Evolutionary conservation across 2,888 invertebrate genomes (phyloP).

Genomic region (Argynnis bischoffii): DNA sequence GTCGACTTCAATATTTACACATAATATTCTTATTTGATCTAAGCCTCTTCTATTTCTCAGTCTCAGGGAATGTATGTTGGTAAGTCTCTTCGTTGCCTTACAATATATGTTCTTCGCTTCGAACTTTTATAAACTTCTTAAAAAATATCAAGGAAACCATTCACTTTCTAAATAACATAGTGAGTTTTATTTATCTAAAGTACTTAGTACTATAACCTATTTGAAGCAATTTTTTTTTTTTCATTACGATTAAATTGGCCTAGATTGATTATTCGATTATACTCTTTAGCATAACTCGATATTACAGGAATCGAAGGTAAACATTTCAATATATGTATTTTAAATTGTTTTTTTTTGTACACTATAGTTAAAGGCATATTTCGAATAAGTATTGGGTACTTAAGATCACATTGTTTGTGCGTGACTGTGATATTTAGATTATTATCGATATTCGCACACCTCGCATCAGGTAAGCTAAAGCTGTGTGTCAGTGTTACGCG

Average conservation of each 20-base stretch:
- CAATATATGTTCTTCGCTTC: conserved; percentile 66
- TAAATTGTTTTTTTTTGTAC: conserved; percentile 44
- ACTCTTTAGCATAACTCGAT: conserved; percentile 50
- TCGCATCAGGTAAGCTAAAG: conserved; percentile 24
- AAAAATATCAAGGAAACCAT: conserved; percentile 74
- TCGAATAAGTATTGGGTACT: conserved; percentile 45
- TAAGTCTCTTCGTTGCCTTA: conserved; percentile 82
- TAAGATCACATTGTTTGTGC: conserved; percentile 69
- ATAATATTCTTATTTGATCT: conserved; percentile 60
- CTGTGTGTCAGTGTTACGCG: conserved; percentile 29
- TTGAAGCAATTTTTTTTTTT: conserved; percentile 64
- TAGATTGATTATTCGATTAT: conserved; percentile 46
- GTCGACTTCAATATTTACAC: conserved; percentile 33
- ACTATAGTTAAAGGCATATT: conserved; percentile 57
- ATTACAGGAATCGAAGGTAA: conserved; percentile 46
- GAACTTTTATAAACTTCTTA: conserved; percentile 67
- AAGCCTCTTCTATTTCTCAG: conserved; percentile 77
- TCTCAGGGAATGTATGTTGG: conserved; percentile 81
- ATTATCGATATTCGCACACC: conserved; percentile 27
- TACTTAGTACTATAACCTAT: conserved; percentile 65
- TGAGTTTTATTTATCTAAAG: conserved; percentile 52
- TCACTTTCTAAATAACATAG: conserved; percentile 50
- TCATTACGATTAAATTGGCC: conserved; percentile 55
- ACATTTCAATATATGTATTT: conserved; percentile 36
- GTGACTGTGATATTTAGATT: conserved; percentile 46